Evolutionary conservation across 2,888 invertebrate genomes (phyloP).

Genomic region (Rotaria magnacalcarata): DNA sequence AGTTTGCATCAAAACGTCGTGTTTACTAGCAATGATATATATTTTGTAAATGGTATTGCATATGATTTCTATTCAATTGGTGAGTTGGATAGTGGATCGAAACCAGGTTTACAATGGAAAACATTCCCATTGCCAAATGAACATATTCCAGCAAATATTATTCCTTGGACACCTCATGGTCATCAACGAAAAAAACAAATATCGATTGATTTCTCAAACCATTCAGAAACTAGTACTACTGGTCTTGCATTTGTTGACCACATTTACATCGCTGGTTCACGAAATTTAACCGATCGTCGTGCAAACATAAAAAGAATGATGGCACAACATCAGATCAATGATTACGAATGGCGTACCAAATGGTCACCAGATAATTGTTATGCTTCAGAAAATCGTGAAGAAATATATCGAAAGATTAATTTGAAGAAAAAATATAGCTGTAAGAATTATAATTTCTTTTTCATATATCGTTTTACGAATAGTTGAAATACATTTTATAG

Average conservation of each 20-base stretch:
- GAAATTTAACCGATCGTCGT: neutral
- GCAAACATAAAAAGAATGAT: neutral
- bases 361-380: neutral
- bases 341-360: neutral
- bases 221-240: neutral
- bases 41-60: neutral
- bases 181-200: neutral
- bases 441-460: neutral
- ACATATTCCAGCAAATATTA: neutral
- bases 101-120: neutral
- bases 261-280: neutral
- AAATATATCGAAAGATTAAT: neutral
- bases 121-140: neutral
- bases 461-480: neutral
- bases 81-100: neutral
- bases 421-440: neutral
- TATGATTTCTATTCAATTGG: conserved; percentile 11
- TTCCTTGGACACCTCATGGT: neutral
- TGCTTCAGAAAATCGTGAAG: neutral
- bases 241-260: conserved; percentile 8
- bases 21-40: neutral
- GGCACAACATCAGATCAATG: neutral
- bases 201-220: accelerated
- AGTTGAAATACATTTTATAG: neutral
- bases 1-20: neutral